Base-by-base conservation (phyloP, 2,113 vertebrate species). In the Recurvirostra avosetta region DNA sequence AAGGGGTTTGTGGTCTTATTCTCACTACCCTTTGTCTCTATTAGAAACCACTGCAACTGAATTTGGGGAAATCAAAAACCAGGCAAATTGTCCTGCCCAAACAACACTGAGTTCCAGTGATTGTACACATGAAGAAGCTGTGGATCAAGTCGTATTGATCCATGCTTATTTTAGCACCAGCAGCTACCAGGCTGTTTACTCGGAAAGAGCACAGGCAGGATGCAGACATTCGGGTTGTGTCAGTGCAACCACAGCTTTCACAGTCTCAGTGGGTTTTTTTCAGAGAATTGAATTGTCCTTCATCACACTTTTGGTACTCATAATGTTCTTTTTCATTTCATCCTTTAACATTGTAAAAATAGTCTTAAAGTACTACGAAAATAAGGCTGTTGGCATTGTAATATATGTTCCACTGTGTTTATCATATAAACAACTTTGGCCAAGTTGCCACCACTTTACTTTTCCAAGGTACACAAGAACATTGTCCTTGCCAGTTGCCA, bases 191-290 rank as follows among this genome's bases (percentile, higher is more conserved):
- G 21, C 3, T 90, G 9, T 40, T 91, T 59, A 16, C 27, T 47
- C 27, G 45, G 40, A 62, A 78, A 34, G n/a, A 75, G 14, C 11
- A 75, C 0, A 2, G 40, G 34, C 78, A 75, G 41, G 5, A 4
- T 40, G 36, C 50, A 83, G 62, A 73, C 14, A 20, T 15, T 27
- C 0, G 1, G 22, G 25, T 32, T 68, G 32, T 36, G 53, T 70
- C 62, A 83, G 36, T 14, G 36, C 55, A 82, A 53, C 29, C 52
- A 59, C 43, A 85, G 41, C 17, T 90, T 47, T 89, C 43, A 81
- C 22, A 59, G 23, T 11, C 15, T 80, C 19, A 15, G 3, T 12
- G 8, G 0, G 0, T 0, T 7, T 65, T 65, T 88, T 50, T 25
- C 19, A 72, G 22, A 86, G 45, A 92, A 68, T 5, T 43, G 27